These are phyloP conservation scores for Yponomeuta evonymella DNA, from an alignment of 2,888 invertebrate genomes.

Conservation along the genomic window DNA sequence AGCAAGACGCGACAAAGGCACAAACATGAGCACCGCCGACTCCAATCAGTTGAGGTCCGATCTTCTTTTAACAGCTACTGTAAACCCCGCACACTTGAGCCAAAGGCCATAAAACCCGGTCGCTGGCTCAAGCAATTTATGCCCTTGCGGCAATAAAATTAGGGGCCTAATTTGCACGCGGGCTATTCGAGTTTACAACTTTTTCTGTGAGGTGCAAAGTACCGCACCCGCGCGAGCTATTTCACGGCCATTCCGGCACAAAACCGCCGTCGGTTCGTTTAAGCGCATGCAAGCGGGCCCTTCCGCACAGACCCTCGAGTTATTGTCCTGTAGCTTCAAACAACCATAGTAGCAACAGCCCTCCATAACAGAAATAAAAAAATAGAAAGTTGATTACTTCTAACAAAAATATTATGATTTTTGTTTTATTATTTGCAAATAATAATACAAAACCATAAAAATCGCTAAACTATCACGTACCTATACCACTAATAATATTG, in stretches of 20 bases:
- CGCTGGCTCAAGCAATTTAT: slow-evolving; percentile 52
- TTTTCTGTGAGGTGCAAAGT: slow-evolving; percentile 37
- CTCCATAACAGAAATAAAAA: too few relatives aligned
- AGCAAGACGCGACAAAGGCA: neutral
- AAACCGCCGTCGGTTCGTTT: slow-evolving; percentile 34
- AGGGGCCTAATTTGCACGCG: slow-evolving; percentile 66
- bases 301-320: neutral
- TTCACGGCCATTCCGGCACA: slow-evolving; percentile 63
- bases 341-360: neutral
- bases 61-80: slow-evolving; percentile 45
- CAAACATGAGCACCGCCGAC: neutral
- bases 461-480: too few relatives aligned
- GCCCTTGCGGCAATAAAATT: slow-evolving; percentile 63
- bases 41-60: slow-evolving; percentile 4
- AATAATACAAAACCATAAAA: too few relatives aligned
- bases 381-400: too few relatives aligned
- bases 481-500: too few relatives aligned
- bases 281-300: slow-evolving; percentile 1
- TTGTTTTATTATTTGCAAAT: too few relatives aligned
- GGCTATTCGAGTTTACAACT: slow-evolving; percentile 56
- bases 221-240: slow-evolving; percentile 48
- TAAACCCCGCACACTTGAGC: slow-evolving; percentile 39
- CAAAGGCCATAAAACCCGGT: slow-evolving; percentile 59
- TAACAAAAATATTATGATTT: too few relatives aligned
- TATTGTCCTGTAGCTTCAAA: neutral